Conservation (phyloP, 2,113 vertebrate species). For the Sorex fumeus region DNA sequence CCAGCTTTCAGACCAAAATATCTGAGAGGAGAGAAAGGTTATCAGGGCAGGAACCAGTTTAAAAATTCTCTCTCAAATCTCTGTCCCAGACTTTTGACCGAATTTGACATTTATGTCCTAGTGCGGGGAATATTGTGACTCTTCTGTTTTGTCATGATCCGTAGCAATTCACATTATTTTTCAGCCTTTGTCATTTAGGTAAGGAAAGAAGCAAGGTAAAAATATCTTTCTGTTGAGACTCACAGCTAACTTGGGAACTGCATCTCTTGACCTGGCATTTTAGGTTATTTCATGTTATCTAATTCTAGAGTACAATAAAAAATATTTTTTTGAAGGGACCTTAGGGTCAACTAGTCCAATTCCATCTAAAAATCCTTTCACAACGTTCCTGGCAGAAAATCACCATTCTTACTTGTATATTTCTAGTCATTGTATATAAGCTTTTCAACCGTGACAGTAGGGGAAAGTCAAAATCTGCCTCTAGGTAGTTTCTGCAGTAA, state of each 20-base stretch:
- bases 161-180: background rate
- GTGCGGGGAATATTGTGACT: background rate
- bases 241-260: background rate
- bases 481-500: conserved; percentile 15
- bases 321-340: background rate
- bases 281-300: conserved; percentile 32
- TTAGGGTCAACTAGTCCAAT: background rate
- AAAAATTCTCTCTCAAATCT: background rate
- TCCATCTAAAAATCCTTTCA: conserved; percentile 24
- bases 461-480: conserved; percentile 31
- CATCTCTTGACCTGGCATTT: conserved; percentile 1
- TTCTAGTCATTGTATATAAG: conserved; percentile 10
- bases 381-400: conserved; percentile 48
- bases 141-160: background rate
- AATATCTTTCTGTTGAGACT: conserved; percentile 18
- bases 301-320: conserved; percentile 32
- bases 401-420: background rate
- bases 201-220: conserved; percentile 2
- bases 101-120: background rate
- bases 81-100: background rate
- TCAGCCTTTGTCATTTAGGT: background rate
- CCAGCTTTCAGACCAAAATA: conserved; percentile 8
- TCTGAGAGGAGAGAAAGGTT: background rate
- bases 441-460: conserved; percentile 16
- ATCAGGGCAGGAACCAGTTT: background rate